Base-by-base conservation (phyloP, 1,140 invertebrate genomes). In the Yoshiicerus persimilis region DNA sequence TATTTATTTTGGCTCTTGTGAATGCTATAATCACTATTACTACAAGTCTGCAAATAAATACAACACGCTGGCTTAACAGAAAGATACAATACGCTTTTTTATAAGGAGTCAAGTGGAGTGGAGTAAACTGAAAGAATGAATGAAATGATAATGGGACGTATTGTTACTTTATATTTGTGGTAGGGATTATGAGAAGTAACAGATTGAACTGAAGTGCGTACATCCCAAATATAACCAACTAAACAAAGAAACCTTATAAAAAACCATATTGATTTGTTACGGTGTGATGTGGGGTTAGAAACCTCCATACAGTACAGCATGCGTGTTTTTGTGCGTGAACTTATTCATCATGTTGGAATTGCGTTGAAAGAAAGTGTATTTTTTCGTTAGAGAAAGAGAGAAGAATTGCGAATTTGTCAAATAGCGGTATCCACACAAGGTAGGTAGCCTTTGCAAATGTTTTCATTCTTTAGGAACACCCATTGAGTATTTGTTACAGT, bases 1-100 rank as follows among this genome's bases (percentile, higher is more conserved):
- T 80, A 80, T 80, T 80, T 80, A 80, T 80, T 80, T 80, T 80
- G 32, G 75, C 32, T 80, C 75, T 80, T 80, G 5, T 80, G 27
- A 13, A 16, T 32, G 6, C 20, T 56, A 6, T n/a, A 56, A n/a
- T 56, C 47, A 66, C 23, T 66, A 27, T 25, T 1, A 70, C 10
- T 70, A 56, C 64, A 70, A 70, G 23, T 70, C 64, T 30, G 64
- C 64, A 70, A 70, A 70, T 70, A 70, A 30, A 30, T 70, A 56
- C 47, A 56, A 56, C 47, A 11, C 38, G 13, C 38, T 39, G 6
- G 20, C n/a, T 66, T 16, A 9, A 23, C 20, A 23, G 3, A 9
- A 66, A 66, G 9, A 9, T 34, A 75, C 66, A 75, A 75, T 75
- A 34, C 75, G 75, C 32, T 70, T 80, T 80, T 80, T 80, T 80